Percentiles rank a stretch among this genome's conserved stretches.
These are phyloP conservation scores for Hippocampus barbouri DNA, from an alignment of 2,113 vertebrate genomes.

Conservation along the genomic window DNA sequence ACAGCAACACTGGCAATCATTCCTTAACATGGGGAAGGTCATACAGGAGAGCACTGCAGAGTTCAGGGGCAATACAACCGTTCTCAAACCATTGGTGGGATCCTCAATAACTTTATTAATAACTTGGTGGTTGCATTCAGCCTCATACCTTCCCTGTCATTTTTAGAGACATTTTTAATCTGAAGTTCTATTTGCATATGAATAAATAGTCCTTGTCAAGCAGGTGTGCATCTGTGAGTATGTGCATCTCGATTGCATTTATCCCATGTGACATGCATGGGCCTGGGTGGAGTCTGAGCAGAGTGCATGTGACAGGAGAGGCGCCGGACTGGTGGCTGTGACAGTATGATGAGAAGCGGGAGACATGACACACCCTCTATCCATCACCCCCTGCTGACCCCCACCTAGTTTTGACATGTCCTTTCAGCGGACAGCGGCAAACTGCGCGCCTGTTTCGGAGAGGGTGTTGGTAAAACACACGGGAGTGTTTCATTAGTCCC, in stretches of 20 bases:
- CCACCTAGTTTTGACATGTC: constrained; percentile 33
- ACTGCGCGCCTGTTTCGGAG: constrained; percentile 7
- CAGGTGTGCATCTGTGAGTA: constrained; percentile 19
- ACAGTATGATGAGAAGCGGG: constrained; percentile 78
- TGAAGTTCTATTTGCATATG: not conserved
- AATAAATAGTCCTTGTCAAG: not conserved
- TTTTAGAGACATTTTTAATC: not conserved
- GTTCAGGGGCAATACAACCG: not conserved
- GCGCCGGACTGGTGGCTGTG: constrained; percentile 59
- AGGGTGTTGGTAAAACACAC: not conserved
- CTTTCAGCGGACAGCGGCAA: constrained; percentile 43
- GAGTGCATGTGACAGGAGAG: constrained; percentile 69
- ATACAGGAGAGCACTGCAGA: not conserved
- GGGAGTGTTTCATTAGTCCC: constrained; percentile 5
- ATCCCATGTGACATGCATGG: constrained; percentile 77
- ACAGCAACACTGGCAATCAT: not conserved
- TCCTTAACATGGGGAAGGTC: not conserved
- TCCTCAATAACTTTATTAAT: not conserved
- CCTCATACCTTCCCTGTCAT: too few species aligned
- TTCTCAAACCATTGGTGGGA: not conserved
- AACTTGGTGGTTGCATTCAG: not conserved
- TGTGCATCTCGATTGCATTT: constrained; percentile 73
- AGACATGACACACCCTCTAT: constrained; percentile 50
- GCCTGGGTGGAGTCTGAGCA: constrained; percentile 61
- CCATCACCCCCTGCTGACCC: constrained; percentile 6